Evolutionary conservation across 1,140 invertebrate genomes (phyloP).

Genomic region (Drosophila eugracilis): DNA sequence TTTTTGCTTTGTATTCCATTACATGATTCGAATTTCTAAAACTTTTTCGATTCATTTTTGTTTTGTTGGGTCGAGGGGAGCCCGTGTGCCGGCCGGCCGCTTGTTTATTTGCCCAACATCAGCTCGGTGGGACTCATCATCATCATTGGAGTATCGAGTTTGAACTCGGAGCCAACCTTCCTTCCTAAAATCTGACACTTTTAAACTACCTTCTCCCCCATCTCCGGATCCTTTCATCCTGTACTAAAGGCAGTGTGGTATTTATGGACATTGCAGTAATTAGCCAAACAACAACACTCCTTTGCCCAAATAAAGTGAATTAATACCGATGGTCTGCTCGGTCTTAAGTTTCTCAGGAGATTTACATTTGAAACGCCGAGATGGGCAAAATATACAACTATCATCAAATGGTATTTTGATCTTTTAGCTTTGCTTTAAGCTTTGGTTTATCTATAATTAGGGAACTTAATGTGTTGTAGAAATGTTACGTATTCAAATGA

Average conservation of each 20-base stretch:
- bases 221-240: background rate
- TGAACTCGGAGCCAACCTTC: background rate
- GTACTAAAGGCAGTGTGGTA: conserved; percentile 24
- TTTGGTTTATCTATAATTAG: no score
- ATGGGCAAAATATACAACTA: background rate
- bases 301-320: conserved; percentile 18
- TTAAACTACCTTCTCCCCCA: conserved; percentile 4
- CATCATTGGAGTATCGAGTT: conserved; percentile 34
- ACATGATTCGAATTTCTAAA: conserved; percentile 82
- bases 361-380: background rate
- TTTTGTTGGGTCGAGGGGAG: conserved; percentile 8
- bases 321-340: conserved; percentile 6
- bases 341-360: background rate
- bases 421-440: background rate
- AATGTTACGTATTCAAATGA: no score
- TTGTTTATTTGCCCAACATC: conserved; percentile 41
- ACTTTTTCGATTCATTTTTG: conserved; percentile 55
- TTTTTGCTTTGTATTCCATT: conserved; percentile 73
- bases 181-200: conserved; percentile 46
- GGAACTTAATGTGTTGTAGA: no score
- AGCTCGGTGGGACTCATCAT: conserved; percentile 5
- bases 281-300: conserved; percentile 27
- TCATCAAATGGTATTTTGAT: background rate
- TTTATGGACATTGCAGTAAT: conserved; percentile 48
- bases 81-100: conserved; percentile 41